Conservation (phyloP, 2,113 vertebrate genomes). For the Crotalus helleri region DNA sequence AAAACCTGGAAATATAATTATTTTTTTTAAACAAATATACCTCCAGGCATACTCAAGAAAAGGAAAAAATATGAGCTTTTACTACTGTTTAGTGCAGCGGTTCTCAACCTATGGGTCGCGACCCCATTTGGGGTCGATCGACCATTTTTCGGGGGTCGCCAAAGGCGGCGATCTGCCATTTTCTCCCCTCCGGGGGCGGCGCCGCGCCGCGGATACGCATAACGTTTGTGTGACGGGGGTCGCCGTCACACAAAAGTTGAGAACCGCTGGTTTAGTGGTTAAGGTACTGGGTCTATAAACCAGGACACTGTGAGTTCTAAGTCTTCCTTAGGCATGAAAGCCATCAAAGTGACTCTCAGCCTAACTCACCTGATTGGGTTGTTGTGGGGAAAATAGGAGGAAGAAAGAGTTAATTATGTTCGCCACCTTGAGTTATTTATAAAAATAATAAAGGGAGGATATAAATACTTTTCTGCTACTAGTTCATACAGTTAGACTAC, state of each 20-base stretch:
- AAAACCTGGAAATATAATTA: not conserved
- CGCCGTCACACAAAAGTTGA: too few relatives aligned
- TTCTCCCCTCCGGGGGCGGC: too few relatives aligned
- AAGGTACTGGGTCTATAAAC: not conserved
- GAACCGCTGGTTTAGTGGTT: not conserved
- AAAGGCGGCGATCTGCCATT: too few relatives aligned
- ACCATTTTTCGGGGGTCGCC: too few relatives aligned
- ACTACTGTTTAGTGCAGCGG: not conserved
- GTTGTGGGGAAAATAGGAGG: not conserved
- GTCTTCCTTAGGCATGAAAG: not conserved
- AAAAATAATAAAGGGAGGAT: not conserved
- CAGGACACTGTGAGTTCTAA: not conserved
- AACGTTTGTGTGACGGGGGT: too few relatives aligned
- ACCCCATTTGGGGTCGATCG: too few relatives aligned
- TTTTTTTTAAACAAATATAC: not conserved
- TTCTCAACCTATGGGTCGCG: too few relatives aligned
- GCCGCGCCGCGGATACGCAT: too few relatives aligned
- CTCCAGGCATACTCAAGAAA: not conserved
- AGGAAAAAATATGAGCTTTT: not conserved
- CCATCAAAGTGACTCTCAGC: not conserved
- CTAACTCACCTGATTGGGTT: not conserved
- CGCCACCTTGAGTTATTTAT: not conserved
- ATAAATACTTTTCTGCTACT: not conserved
- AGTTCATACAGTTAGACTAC: not conserved
- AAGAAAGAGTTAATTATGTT: not conserved